phyloP scores from a whole-genome alignment of 2,797 vertebrate species.

The Chelon auratus region DNA sequence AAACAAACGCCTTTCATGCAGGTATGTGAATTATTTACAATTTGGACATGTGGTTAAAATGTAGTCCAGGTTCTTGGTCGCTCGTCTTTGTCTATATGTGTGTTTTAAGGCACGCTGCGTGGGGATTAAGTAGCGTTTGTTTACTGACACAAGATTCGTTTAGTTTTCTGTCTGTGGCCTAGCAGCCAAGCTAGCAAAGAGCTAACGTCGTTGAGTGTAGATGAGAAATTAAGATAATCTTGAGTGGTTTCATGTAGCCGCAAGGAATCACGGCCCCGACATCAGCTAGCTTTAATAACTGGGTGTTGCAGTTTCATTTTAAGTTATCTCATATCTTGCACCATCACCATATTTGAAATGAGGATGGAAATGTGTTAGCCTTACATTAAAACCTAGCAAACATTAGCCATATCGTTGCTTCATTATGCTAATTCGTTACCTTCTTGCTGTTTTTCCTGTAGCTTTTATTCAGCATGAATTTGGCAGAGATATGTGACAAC shows the following conservation, averaged over 20 bases:
- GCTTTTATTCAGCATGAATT: constrained; percentile 89
- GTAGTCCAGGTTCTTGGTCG: accelerated
- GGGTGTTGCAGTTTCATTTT: neutral
- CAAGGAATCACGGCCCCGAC: neutral
- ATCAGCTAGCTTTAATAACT: constrained; percentile 36
- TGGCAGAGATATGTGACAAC: constrained; percentile 96
- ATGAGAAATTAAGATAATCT: constrained; percentile 12
- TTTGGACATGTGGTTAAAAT: accelerated
- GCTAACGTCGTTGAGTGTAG: constrained; percentile 36
- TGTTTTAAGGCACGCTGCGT: neutral
- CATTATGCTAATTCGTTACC: neutral
- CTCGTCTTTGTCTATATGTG: neutral
- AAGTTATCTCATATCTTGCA: neutral
- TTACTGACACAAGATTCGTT: constrained; percentile 53
- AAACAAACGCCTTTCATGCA: constrained; percentile 50
- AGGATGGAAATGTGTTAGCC: neutral
- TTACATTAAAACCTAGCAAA: neutral
- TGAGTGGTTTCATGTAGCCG: constrained; percentile 27
- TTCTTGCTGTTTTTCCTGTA: constrained; percentile 4
- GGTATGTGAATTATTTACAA: constrained; percentile 37
- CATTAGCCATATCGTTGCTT: neutral
- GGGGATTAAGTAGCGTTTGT: constrained; percentile 50
- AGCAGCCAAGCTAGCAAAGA: constrained; percentile 51
- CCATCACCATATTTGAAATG: neutral
- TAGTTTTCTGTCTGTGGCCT: constrained; percentile 71